Evolutionary conservation across 2,113 vertebrate genomes (phyloP).

Genomic region (Calonectris borealis): DNA sequence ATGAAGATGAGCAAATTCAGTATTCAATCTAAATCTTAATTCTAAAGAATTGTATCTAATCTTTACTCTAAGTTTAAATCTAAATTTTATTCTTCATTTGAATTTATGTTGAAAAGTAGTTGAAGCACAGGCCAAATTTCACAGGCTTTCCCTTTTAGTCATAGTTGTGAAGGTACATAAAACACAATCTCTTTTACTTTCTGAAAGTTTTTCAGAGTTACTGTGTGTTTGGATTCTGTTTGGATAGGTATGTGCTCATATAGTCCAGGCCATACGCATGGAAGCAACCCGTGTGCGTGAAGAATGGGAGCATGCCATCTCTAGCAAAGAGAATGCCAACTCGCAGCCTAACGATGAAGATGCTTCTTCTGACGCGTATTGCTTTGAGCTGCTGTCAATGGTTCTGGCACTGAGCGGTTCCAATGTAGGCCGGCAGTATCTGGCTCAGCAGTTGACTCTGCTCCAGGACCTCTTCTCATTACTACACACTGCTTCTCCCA

Average conservation of each 20-base stretch:
- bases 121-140: neutral
- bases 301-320: slow-evolving; percentile 98
- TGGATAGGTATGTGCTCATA: slow-evolving; percentile 94
- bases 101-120: neutral
- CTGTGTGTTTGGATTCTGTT: neutral
- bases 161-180: neutral
- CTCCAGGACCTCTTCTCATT: slow-evolving; percentile 97
- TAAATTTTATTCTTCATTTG: neutral
- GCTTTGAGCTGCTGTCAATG: slow-evolving; percentile 98
- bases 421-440: slow-evolving; percentile 94
- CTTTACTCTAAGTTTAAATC: neutral
- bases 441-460: slow-evolving; percentile 95
- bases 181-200: rapidly evolving
- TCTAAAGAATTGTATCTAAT: neutral
- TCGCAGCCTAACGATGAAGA: slow-evolving; percentile 96
- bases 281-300: slow-evolving; percentile 96
- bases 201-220: rapidly evolving
- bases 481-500: slow-evolving; percentile 94
- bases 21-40: neutral
- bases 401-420: slow-evolving; percentile 95
- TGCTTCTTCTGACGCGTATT: slow-evolving; percentile 94
- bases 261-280: slow-evolving; percentile 98
- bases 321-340: slow-evolving; percentile 98
- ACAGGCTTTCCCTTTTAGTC: neutral
- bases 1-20: neutral